Evolutionary conservation across 2,113 vertebrate genomes (phyloP), one percentile per base, ranked within the genome.

Genomic region (Heliornis fulica): DNA sequence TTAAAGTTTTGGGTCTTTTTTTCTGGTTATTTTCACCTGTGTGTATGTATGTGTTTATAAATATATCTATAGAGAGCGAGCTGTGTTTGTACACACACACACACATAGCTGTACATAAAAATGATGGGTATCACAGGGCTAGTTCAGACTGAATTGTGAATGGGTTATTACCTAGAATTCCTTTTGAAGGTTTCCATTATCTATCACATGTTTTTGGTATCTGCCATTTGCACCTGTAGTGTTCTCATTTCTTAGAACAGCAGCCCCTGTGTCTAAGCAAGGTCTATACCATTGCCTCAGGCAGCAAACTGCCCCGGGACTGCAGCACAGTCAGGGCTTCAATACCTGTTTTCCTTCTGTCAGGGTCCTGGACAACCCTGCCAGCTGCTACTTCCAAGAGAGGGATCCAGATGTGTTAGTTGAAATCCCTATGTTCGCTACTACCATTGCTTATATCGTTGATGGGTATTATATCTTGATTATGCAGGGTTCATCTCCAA

Each of bases 211-310:
- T 34, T 21, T 71, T 59, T 66, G 43, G 9, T 29, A 38, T 31
- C 51, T 87, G 84, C 46, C 22, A 10, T 46, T 56, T 81, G 26
- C 29, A 68, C 28, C 10, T 46, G 2, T 15, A 41, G 17, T 10
- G 29, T 61, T 90, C 40, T 56, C 28, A 36, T 71, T 46, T 72
- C 57, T 66, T 29, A 41, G n/a, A 82, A 70, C 6, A 32, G 29
- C 31, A 5, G 17, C 13, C 40, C 2, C 23, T 13, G 41, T 38
- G 23, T 23, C 19, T 26, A 20, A 40, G 25, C 28, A 28, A 77
- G 26, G 16, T 15, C n/a, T n/a, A 7, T 15, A 9, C 3, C 1
- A 0, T 38, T 43, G 18, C 46, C 70, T 46, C 1, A 2, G 57
- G 31, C 48, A 70, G 43, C 50, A 38, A 6, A 15, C 18, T 26